These are phyloP conservation scores for Petromus typicus DNA, from an alignment of 2,113 vertebrate species.

Conservation along the genomic window DNA sequence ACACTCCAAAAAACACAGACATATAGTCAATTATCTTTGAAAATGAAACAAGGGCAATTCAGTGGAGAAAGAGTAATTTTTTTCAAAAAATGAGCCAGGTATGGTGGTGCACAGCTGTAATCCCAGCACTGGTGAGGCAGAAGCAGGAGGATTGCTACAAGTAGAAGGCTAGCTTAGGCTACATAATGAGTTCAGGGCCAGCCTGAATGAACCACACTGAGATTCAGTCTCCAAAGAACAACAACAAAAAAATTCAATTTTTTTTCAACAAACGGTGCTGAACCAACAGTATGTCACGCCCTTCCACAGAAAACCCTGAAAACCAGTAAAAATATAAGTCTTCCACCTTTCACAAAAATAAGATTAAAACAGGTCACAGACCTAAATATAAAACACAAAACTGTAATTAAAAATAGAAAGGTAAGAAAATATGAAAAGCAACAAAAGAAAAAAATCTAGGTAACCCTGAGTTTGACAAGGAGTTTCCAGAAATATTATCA, in stretches of 20 bases:
- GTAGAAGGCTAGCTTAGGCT: too few species aligned
- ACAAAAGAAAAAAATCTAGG: not conserved
- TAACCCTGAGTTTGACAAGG: not conserved
- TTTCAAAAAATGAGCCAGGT: not conserved
- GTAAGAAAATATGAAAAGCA: not conserved
- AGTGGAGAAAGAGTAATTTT: not conserved
- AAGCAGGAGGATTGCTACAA: too few species aligned
- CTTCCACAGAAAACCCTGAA: accelerated
- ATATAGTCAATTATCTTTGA: not conserved
- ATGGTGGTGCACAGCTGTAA: too few species aligned
- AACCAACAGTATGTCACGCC: not conserved
- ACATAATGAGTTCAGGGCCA: too few species aligned
- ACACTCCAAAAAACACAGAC: not conserved
- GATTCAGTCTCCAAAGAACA: too few species aligned
- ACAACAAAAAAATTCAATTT: too few species aligned
- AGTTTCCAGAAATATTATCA: not conserved
- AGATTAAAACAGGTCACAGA: slow-evolving; percentile 18
- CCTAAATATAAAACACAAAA: not conserved
- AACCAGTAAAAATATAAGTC: not conserved
- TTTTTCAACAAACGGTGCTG: not conserved
- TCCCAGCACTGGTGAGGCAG: too few species aligned
- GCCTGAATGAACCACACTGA: too few species aligned
- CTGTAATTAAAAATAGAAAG: not conserved
- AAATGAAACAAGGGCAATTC: not conserved
- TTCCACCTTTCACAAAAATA: not conserved